Evolutionary conservation across 92 coral and sea anemone species (phyloP).

Genomic region (Phenganax marumi): DNA sequence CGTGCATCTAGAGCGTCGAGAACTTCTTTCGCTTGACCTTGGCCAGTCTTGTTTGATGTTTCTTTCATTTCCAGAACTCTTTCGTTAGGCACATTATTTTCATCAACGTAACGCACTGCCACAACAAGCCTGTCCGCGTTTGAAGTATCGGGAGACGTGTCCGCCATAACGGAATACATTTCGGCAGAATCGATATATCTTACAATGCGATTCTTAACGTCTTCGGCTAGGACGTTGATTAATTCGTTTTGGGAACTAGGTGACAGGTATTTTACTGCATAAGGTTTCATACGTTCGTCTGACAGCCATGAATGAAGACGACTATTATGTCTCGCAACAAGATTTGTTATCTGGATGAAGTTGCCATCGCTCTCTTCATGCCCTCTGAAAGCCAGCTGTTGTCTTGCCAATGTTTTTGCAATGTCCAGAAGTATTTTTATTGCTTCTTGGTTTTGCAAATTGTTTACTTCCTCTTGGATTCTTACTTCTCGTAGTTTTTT

Average conservation of each 20-base stretch:
- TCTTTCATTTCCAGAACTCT: slow-evolving; percentile 35
- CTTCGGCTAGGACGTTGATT: slow-evolving; percentile 10
- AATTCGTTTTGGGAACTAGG: slow-evolving; percentile 20
- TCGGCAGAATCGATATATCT: slow-evolving; percentile 18
- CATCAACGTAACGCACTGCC: slow-evolving; percentile 33
- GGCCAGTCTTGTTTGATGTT: slow-evolving; percentile 14
- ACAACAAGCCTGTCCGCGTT: slow-evolving; percentile 34
- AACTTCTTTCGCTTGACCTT: slow-evolving; percentile 1
- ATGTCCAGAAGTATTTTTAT: slow-evolving; percentile 26
- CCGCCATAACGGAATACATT: slow-evolving; percentile 30
- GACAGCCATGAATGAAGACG: slow-evolving; percentile 12
- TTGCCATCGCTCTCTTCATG: slow-evolving; percentile 15
- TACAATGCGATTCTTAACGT: slow-evolving; percentile 14
- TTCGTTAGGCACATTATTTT: slow-evolving; percentile 18
- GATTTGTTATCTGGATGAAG: slow-evolving; percentile 4
- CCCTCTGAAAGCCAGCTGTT: slow-evolving; percentile 19
- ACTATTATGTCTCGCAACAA: slow-evolving; percentile 7
- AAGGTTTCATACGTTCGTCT: slow-evolving; percentile 24
- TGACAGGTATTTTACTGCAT: slow-evolving; percentile 7
- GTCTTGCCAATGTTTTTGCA: slow-evolving; percentile 14
- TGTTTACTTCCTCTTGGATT: slow-evolving; percentile 16
- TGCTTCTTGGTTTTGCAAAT: slow-evolving; percentile 3
- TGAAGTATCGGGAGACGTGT: slow-evolving; percentile 38
- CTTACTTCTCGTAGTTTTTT: background rate
- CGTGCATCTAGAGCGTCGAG: background rate